Evolutionary conservation across 92 coral and sea anemone genomes (phyloP).

Genomic region (Actinostola sp.): DNA sequence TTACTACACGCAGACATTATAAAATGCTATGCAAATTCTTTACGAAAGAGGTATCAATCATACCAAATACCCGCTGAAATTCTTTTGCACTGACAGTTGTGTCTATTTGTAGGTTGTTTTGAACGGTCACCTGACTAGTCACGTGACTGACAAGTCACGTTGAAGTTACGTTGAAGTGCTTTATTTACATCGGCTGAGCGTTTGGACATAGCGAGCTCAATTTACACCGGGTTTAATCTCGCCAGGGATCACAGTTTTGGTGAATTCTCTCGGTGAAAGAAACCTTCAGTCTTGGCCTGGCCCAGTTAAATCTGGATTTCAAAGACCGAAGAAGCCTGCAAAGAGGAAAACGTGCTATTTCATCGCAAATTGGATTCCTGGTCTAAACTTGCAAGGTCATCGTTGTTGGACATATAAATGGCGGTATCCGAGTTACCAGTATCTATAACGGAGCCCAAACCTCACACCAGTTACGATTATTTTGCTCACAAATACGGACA

Average conservation of each 20-base stretch:
- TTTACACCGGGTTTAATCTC: neutral
- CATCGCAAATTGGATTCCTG: neutral
- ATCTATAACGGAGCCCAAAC: slow-evolving; percentile 45
- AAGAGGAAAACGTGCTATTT: neutral
- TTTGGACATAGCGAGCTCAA: neutral
- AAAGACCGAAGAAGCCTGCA: neutral
- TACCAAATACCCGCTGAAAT: neutral
- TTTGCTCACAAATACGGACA: slow-evolving; percentile 51
- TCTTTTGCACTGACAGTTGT: neutral
- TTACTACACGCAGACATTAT: too few species aligned
- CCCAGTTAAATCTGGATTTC: too few species aligned
- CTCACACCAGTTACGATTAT: slow-evolving; percentile 47
- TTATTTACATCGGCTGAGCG: slow-evolving; percentile 35
- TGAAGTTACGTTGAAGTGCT: slow-evolving; percentile 11
- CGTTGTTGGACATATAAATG: slow-evolving; percentile 11
- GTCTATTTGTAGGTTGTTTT: slow-evolving; percentile 14
- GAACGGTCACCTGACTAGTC: slow-evolving; percentile 11
- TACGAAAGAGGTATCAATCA: neutral
- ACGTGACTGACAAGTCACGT: slow-evolving; percentile 20
- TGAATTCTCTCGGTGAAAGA: too few species aligned
- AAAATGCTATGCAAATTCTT: neutral
- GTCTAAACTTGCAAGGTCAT: slow-evolving; percentile 21
- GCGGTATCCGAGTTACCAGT: slow-evolving; percentile 41
- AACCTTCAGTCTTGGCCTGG: too few species aligned
- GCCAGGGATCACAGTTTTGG: neutral